Evolutionary conservation across 2,888 invertebrate genomes (phyloP), one percentile per base, ranked within the genome.

Genomic region (Agrochola lychnidis): DNA sequence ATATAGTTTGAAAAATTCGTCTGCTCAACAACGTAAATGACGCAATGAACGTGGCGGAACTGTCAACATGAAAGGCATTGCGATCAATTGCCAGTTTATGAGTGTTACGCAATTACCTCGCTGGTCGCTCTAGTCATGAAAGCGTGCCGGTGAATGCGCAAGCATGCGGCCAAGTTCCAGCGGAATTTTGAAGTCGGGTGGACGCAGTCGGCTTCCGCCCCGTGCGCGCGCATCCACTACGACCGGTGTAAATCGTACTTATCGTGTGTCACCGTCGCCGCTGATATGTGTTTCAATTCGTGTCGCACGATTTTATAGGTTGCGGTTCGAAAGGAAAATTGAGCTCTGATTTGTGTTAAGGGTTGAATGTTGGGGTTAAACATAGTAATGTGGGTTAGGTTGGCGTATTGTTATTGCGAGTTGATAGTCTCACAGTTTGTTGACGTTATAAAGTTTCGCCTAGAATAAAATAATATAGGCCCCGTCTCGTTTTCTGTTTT

Each of bases 261-360:
- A 76, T 36, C 69, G 64, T 69, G 59, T 75, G 80, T 83, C 78
- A 73, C 73, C 61, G 30, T 30, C 30, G 25, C 22, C 40, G n/a
- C 74, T 78, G 86, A 85, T 85, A 82, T 83, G 86, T 83, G 86
- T 85, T 75, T 78, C 83, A 85, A 82, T 82, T 78, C 86, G 56
- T 71, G 70, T 82, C 69, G 67, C 56, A 61, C 61, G 57, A 51
- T 79, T 82, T 82, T 82, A 82, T 82, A 85, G 71, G 70, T 63
- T 73, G 85, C n/a, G 70, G 85, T 53, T 70, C 62, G 56, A 53
- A 71, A 69, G 69, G 85, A 85, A 81, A 82, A 82, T 81, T 85
- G 81, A 63, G 82, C 72, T 48, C 53, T 75, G 81, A 82, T 82
- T 82, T 82, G 75, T 82, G 62, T 64, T 75, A 71, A 74, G 66